Percentiles rank a stretch among this genome's conserved stretches.
These are phyloP conservation scores for Nothobranchius kuhntae DNA, from an alignment of 2,113 vertebrate genomes.

Conservation along the genomic window DNA sequence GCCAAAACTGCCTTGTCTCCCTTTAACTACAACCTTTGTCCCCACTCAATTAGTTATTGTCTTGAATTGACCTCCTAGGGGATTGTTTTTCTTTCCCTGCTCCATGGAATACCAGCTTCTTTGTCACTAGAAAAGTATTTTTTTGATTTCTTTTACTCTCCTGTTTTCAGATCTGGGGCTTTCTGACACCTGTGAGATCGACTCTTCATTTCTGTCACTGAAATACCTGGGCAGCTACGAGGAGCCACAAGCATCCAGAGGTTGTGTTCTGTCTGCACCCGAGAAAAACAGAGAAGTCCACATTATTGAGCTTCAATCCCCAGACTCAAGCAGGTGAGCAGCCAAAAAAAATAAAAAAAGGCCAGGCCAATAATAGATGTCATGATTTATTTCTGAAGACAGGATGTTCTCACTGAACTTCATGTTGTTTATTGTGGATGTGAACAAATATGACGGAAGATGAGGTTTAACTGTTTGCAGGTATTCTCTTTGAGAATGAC, in stretches of 20 bases:
- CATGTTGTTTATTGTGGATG: conserved; percentile 47
- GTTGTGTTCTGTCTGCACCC: conserved; percentile 84
- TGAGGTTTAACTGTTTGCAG: conserved; percentile 21
- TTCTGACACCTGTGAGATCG: conserved; percentile 87
- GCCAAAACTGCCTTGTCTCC: no score
- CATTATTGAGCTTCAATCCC: conserved; percentile 92
- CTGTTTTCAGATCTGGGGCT: conserved; percentile 84
- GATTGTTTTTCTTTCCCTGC: no score
- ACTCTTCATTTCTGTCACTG: conserved; percentile 93
- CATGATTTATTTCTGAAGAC: conserved; percentile 44
- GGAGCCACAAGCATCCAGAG: conserved; percentile 86
- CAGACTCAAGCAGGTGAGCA: conserved; percentile 92
- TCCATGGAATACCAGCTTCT: no score
- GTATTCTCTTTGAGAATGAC: conserved; percentile 38
- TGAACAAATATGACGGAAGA: not conserved
- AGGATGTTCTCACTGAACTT: conserved; percentile 40
- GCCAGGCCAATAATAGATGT: conserved; percentile 21
- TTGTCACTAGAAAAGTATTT: no score
- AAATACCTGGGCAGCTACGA: conserved; percentile 95
- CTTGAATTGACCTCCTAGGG: no score
- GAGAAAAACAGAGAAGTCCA: conserved; percentile 86
- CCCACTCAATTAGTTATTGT: no score
- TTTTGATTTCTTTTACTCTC: conserved; percentile 10
- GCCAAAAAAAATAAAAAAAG: not conserved
- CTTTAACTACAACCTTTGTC: no score